phyloP scores from a whole-genome alignment of 2,888 invertebrate species.

The Acanthococcus lagerstroemiae region DNA sequence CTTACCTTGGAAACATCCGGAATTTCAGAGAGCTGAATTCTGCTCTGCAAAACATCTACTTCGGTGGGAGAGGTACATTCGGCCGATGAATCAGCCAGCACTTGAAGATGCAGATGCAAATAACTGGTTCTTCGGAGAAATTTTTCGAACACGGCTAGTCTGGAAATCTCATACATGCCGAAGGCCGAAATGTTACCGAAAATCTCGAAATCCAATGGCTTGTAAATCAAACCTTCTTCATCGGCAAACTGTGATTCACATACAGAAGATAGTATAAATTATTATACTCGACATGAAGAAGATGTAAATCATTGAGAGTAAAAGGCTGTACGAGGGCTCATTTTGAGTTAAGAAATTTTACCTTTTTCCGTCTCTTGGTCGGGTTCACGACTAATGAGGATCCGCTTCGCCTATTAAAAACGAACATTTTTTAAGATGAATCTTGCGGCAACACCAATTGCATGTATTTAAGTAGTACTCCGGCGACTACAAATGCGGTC shows the following conservation, averaged over 20 bases:
- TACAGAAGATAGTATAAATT: background rate
- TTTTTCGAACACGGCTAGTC: constrained; percentile 26
- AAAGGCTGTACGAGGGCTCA: background rate
- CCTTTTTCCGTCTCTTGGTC: constrained; percentile 22
- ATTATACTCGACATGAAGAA: background rate
- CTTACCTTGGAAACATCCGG: constrained; percentile 17
- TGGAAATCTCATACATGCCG: constrained; percentile 19
- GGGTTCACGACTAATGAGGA: constrained; percentile 20
- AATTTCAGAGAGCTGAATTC: background rate
- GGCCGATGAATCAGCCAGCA: background rate
- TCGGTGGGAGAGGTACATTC: constrained; percentile 1
- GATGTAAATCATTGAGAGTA: background rate
- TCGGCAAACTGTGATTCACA: constrained; percentile 16
- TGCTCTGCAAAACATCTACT: background rate
- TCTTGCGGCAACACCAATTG: background rate
- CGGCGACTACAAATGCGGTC: too few relatives aligned
- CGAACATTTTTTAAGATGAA: background rate
- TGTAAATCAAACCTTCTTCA: constrained; percentile 20
- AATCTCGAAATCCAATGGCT: constrained; percentile 23
- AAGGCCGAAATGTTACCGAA: constrained; percentile 22
- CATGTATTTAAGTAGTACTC: background rate
- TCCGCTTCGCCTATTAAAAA: constrained; percentile 7
- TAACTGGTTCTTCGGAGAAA: constrained; percentile 19
- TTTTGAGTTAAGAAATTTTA: too few relatives aligned
- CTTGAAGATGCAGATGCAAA: constrained; percentile 14